phyloP scores from a whole-genome alignment of 2,797 vertebrate species.

The Paramormyrops hopkinsi region DNA sequence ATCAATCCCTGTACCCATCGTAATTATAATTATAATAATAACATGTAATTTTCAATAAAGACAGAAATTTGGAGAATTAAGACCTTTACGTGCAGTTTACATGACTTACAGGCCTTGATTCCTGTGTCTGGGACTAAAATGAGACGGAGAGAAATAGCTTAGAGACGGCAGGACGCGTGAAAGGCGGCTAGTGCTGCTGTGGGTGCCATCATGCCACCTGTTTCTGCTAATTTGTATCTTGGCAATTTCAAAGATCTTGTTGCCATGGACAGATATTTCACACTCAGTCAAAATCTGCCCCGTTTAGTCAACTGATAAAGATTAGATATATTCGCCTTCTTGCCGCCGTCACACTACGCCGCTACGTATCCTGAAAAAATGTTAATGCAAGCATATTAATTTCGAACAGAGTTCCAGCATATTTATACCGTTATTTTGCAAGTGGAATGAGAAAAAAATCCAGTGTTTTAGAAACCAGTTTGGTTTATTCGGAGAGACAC shows the following conservation, averaged over 20 bases:
- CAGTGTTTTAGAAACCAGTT: neutral
- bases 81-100: neutral
- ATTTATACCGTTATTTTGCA: neutral
- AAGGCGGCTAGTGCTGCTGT: neutral
- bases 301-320: neutral
- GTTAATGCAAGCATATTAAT: neutral
- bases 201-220: neutral
- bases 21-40: neutral
- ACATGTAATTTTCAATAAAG: neutral
- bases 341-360: neutral
- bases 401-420: neutral
- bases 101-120: neutral
- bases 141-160: neutral
- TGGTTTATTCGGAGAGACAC: neutral
- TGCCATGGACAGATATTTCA: conserved; percentile 2
- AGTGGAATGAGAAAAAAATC: neutral
- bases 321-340: neutral
- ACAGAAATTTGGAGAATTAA: neutral
- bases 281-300: neutral
- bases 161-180: neutral
- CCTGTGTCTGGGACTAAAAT: neutral
- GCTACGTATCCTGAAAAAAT: neutral
- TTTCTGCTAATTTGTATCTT: neutral
- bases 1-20: neutral
- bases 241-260: neutral